A percentile compares a stretch with the other conserved stretches of the same genome.
Conservation (phyloP, 2,113 vertebrate genomes). For the Potamarius usumacintae region DNA sequence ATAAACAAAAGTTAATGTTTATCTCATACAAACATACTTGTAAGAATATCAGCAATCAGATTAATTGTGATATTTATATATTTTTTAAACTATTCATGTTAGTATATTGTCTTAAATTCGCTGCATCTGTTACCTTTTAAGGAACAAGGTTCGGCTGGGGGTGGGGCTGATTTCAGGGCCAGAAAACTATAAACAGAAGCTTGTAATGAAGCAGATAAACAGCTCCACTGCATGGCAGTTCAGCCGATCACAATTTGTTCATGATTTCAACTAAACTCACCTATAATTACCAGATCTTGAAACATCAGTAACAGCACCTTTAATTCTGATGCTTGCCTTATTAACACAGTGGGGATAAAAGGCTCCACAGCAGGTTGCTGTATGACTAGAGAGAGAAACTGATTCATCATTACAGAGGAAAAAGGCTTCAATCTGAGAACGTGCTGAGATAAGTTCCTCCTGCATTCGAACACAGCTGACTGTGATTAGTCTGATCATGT, state of each 20-base stretch:
- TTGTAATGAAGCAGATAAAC: not conserved
- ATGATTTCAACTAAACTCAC: not conserved
- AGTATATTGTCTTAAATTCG: not conserved
- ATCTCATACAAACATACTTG: not conserved
- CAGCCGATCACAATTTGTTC: not conserved
- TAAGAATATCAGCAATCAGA: not conserved
- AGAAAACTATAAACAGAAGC: not conserved
- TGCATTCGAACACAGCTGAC: not conserved
- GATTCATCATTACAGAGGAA: not conserved
- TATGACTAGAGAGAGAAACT: not conserved
- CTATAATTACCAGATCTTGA: not conserved
- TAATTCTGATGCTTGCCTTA: not conserved
- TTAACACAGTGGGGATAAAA: not conserved
- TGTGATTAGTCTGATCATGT: not conserved
- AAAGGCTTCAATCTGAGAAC: not conserved
- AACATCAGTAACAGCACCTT: not conserved
- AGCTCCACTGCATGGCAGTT: not conserved
- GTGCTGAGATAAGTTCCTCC: constrained; percentile 1
- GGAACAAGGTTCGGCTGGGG: not conserved
- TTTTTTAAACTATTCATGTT: not conserved
- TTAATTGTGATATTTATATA: not conserved
- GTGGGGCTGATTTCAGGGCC: not conserved
- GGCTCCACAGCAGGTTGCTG: not conserved
- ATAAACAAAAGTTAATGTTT: not conserved
- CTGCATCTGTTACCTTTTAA: not conserved